A percentile compares a stretch with the other conserved stretches of the same genome.
Conservation (phyloP, 2,888 invertebrate species). For the Didymodactylos carnosus region DNA sequence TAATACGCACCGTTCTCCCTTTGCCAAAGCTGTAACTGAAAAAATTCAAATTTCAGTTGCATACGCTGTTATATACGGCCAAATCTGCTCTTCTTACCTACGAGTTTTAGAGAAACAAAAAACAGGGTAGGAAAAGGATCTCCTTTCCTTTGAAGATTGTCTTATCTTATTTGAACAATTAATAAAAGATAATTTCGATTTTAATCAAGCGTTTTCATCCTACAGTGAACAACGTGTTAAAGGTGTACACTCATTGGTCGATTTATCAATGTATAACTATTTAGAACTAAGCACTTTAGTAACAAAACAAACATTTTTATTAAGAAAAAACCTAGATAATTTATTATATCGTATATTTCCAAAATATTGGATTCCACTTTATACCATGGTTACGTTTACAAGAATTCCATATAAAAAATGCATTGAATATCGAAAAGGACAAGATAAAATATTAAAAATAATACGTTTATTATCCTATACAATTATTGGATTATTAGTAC, state of each 20-base stretch:
- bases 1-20: no score
- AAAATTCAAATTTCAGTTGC: no score
- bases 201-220: background rate
- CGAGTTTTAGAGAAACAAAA: no score
- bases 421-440: slow-evolving; percentile 61
- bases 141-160: background rate
- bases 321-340: slow-evolving; percentile 64
- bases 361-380: slow-evolving; percentile 67
- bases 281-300: slow-evolving; percentile 80
- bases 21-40: no score
- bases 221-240: slow-evolving; percentile 43
- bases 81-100: no score
- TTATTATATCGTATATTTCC: slow-evolving; percentile 54
- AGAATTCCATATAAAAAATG: slow-evolving; percentile 65
- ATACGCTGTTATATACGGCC: no score
- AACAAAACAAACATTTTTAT: slow-evolving; percentile 54
- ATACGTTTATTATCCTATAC: background rate
- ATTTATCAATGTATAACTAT: slow-evolving; percentile 91
- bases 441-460: slow-evolving; percentile 49
- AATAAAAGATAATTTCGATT: background rate
- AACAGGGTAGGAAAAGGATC: no score
- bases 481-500: background rate
- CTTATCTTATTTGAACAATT: background rate
- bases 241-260: slow-evolving; percentile 76
- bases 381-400: slow-evolving; percentile 70